These are phyloP conservation scores for Xanthostigma xanthostigma DNA, from an alignment of 2,888 invertebrate species.

Conservation along the genomic window DNA sequence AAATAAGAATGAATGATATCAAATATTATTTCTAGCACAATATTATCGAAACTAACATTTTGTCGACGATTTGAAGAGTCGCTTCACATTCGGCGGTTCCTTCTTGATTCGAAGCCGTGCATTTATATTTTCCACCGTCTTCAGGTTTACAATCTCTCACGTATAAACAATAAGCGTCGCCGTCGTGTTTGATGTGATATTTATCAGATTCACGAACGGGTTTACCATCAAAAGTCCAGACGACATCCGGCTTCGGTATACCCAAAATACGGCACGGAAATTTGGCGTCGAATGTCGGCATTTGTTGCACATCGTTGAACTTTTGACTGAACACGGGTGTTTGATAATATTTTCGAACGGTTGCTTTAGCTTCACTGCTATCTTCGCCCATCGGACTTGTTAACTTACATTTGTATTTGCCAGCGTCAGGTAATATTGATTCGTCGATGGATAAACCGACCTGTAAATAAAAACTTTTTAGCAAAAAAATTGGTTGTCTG, in stretches of 20 bases:
- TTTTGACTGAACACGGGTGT: constrained; percentile 67
- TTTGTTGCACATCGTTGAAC: constrained; percentile 51
- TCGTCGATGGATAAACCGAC: constrained; percentile 60
- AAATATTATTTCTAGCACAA: neutral
- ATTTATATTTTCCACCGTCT: constrained; percentile 63
- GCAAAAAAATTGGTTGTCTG: too few relatives aligned
- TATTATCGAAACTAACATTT: constrained; percentile 46
- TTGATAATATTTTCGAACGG: constrained; percentile 65
- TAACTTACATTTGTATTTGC: constrained; percentile 59
- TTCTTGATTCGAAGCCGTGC: constrained; percentile 64
- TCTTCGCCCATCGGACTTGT: constrained; percentile 67
- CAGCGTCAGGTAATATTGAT: constrained; percentile 55
- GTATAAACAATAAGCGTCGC: constrained; percentile 62
- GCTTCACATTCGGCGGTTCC: constrained; percentile 66
- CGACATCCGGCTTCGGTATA: constrained; percentile 67
- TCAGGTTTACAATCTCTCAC: constrained; percentile 48
- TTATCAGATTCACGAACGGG: constrained; percentile 54
- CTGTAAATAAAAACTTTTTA: too few relatives aligned
- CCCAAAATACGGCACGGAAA: constrained; percentile 69
- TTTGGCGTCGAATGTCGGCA: constrained; percentile 66
- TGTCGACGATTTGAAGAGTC: constrained; percentile 59
- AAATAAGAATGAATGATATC: neutral
- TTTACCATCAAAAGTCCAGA: constrained; percentile 75
- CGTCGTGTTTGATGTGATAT: constrained; percentile 61
- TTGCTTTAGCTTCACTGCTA: constrained; percentile 48